Evolutionary conservation across 2,797 vertebrate genomes (phyloP), one percentile per base, ranked within the genome.

Genomic region (Acanthurus leucopareius): DNA sequence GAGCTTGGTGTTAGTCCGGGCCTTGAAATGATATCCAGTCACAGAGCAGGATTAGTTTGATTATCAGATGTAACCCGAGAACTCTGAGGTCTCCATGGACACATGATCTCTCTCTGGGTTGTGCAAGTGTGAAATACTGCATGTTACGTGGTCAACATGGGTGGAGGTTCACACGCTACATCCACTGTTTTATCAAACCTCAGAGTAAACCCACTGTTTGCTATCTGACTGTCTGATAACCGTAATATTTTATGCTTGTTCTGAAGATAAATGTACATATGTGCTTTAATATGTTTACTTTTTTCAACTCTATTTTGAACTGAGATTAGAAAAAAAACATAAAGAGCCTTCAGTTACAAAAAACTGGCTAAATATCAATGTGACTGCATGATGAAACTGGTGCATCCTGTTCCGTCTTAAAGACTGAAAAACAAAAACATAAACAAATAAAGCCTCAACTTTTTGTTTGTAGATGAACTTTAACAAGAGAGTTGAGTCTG

Each of bases 21-120:
- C 14, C 35, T 13, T 42, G 57, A 9, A 32, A 15, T 0, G 5
- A 70, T 28, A 20, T 42, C 47, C 19, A 8, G 20, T 9, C 71
- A 7, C 62, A 78, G 67, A 9, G 28, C 11, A 40, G 68, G 20
- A 75, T 87, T 81, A 48, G 44, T 83, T 70, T 79, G 80, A 84
- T 89, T 63, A 66, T 76, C 0, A 22, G 38, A 51, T 73, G 82
- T 44, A 84, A 91, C 69, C 25, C 0, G 48, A 87, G 69, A 77
- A 1, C 17, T 40, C 17, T 14, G 17, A n/a, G 75, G 22, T 22
- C 59, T 73, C 32, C 40, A 7, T 0, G 0, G 69, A 77, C 40
- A 85, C 60, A 1, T 17, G 69, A 77, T 79, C 75, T 17, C 65
- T 10, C 49, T 71, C 6, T 19, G 20, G 13, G 76, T 78, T 87